Evolutionary conservation across 2,113 vertebrate species (phyloP).

Genomic region (Lanius ludovicianus): DNA sequence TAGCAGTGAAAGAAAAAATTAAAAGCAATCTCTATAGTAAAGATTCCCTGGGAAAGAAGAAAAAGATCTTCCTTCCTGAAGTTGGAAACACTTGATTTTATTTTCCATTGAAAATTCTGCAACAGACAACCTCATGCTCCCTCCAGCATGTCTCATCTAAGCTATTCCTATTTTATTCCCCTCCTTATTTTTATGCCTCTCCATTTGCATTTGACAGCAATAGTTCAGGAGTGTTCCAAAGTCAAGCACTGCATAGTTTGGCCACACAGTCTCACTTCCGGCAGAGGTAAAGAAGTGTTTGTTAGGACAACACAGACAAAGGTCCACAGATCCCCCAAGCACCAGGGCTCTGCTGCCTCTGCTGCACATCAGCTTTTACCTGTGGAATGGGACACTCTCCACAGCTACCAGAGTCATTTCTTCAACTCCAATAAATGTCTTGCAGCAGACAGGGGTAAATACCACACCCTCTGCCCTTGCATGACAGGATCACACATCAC

Average conservation of each 20-base stretch:
- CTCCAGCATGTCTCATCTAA: background rate
- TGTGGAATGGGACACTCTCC: background rate
- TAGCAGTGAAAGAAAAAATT: background rate
- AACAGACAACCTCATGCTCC: background rate
- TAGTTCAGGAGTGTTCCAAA: background rate
- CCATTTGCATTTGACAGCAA: background rate
- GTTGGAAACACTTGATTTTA: background rate
- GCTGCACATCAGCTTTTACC: background rate
- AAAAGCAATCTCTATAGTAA: background rate
- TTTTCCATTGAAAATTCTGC: background rate
- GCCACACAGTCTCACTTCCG: background rate
- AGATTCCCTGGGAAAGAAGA: background rate
- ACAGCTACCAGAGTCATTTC: background rate
- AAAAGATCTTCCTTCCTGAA: background rate
- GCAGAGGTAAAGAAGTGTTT: background rate
- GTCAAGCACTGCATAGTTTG: background rate
- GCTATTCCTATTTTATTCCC: background rate
- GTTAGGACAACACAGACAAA: background rate
- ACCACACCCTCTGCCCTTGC: background rate
- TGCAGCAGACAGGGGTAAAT: background rate
- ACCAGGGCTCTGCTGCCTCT: background rate
- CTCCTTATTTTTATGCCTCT: background rate
- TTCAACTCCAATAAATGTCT: background rate
- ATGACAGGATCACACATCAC: background rate
- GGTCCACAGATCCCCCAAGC: background rate